Evolutionary conservation across 2,797 vertebrate genomes (phyloP).

Genomic region (Podargus strigoides): DNA sequence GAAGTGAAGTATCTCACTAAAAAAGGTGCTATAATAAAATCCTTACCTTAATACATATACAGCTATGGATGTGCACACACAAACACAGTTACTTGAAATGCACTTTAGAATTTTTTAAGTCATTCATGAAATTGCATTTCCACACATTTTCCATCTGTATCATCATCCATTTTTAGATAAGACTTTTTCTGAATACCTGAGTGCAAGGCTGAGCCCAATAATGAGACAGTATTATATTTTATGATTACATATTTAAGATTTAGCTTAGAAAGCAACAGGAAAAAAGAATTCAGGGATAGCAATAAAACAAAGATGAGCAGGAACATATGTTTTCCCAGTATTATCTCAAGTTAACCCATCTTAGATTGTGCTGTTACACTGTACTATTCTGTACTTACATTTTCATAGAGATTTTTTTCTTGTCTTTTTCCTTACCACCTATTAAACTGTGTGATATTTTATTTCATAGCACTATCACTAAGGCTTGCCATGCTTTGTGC

Average conservation of each 20-base stretch:
- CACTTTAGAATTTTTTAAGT: background rate
- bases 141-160: background rate
- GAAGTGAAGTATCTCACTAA: background rate
- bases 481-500: background rate
- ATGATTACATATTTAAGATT: background rate
- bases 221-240: background rate
- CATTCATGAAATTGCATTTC: background rate
- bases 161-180: background rate
- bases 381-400: background rate
- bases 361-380: background rate
- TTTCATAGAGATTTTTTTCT: background rate
- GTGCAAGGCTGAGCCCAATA: background rate
- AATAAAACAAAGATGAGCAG: background rate
- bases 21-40: background rate
- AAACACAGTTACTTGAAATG: background rate
- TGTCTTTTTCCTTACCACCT: background rate
- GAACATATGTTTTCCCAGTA: background rate
- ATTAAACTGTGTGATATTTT: background rate
- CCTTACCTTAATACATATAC: background rate
- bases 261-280: background rate
- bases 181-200: background rate
- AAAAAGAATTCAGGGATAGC: background rate
- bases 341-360: background rate
- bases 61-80: background rate
- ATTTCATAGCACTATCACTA: background rate